Evolutionary conservation across 2,113 vertebrate species (phyloP), one percentile per base, ranked within the genome.

Genomic region (Synodontis membranacea): DNA sequence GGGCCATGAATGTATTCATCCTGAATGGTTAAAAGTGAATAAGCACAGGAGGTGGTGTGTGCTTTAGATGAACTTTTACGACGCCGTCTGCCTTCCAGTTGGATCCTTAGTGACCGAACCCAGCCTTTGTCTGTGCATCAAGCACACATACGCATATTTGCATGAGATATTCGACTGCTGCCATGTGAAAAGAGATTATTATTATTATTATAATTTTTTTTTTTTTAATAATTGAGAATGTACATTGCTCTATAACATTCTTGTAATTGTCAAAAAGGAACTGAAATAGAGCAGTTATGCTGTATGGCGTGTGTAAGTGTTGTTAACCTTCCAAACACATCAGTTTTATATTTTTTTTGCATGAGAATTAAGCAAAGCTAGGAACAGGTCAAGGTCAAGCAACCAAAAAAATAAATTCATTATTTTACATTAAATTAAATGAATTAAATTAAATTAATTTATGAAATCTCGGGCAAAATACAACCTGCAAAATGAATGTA

Each of bases 21-120:
- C 25, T 46, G 42, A 72, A n/a, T 80, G 10, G 52, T 58, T 75
- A 44, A 68, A 82, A 46, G 6, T 83, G 68, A 87, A 78, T 76
- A 28, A 28, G 48, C 80, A 75, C 80, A 83, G 68, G 70, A 83
- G 68, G 56, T 85, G 72, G 80, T 74, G 85, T 50, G 52, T 48
- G 46, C 68, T 66, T 70, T 66, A 44, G 66, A 82, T 62, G 44
- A 42, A 75, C 23, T 72, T 86, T 86, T 86, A 86, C 46, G 86
- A 87, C 52, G 80, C 86, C 79, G 68, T 86, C 80, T 86, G 86
- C 85, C 68, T 62, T 75, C 83, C 4, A n/a, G 46, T 52, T 58
- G 56, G 66, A 48, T 82, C 58, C 80, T 75, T 50, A 62, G 66
- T 56, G 64, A 48, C 62, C 28, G 42, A 66, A 76, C 23, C 31